phyloP scores from a whole-genome alignment of 2,113 vertebrate genomes.

The Sceloporus tristichus region DNA sequence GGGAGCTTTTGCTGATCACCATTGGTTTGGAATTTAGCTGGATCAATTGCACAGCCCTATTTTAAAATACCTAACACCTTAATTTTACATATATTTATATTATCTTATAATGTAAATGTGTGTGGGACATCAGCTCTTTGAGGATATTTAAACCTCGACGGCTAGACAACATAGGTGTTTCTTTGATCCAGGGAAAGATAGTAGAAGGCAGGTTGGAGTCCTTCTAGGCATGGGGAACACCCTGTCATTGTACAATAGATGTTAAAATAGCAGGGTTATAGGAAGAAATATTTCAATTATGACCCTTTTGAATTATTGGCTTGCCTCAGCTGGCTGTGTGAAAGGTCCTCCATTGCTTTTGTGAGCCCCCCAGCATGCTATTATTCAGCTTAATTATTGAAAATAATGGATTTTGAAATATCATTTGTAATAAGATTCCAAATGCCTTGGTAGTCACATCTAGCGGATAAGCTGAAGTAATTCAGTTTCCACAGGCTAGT shows the following conservation, averaged over 20 bases:
- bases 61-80: neutral
- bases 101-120: neutral
- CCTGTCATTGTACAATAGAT: neutral
- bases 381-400: slow-evolving; percentile 6
- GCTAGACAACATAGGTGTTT: too few species aligned
- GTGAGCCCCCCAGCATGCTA: neutral
- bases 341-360: neutral
- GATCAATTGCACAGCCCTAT: too few species aligned
- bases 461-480: neutral
- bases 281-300: neutral
- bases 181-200: neutral
- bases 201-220: neutral
- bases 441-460: neutral
- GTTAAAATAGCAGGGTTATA: neutral
- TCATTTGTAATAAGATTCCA: neutral
- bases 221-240: neutral
- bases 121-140: neutral
- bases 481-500: neutral
- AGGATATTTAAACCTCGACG: neutral
- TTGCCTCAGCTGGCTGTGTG: neutral
- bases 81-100: neutral
- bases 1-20: too few species aligned
- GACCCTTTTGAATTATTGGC: neutral
- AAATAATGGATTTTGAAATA: slow-evolving; percentile 10
- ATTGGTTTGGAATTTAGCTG: too few species aligned